Base-by-base conservation (phyloP, 2,797 vertebrate genomes). In the Acanthornis magna region DNA sequence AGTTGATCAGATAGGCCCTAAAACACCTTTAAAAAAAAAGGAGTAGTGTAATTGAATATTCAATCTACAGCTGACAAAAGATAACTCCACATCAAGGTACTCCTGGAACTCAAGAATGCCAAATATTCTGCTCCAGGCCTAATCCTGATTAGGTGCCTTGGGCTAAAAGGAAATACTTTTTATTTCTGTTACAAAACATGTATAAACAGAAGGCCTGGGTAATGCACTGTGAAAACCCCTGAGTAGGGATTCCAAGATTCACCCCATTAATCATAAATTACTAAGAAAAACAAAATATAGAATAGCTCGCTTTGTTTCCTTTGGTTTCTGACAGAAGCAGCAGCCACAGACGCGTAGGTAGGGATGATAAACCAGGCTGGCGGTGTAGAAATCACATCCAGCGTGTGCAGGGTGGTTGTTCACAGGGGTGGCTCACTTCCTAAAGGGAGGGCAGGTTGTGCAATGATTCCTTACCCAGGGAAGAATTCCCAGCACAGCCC, bases 111-210 rank as follows among this genome's bases (percentile, higher is more conserved):
- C 61, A 94, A 79, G 96, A 97, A 96, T 96, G 87, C 66, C 58
- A 96, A 95, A 90, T 82, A 96, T 96, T 96, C 86, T 1, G 42
- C 95, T 91, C 72, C 71, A 68, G 93, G 93, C 80, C 80, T 90
- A 93, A 93, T 91, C 54, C 74, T 96, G 94, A 95, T 92, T 86
- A 96, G 87, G 63, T 88, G 89, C 95, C 93, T 80, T 47, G 11
- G 74, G 96, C 90, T 85, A 97, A 94, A 90, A 96, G 91, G 94
- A 96, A 95, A 92, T 96, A 73, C 77, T 90, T 94, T 36, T 91
- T 90, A 73, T 79, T 94, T 94, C 91, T 96, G 88, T 93, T 96
- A 95, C 92, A 94, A 96, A 96, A 97, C 92, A 92, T 78, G 93
- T 93, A 95, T 79, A 94, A 95, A 96, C 85, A 91, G 93, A 92